Conservation (phyloP, 2,797 vertebrate genomes). For the Melanotaenia pygmaea region DNA sequence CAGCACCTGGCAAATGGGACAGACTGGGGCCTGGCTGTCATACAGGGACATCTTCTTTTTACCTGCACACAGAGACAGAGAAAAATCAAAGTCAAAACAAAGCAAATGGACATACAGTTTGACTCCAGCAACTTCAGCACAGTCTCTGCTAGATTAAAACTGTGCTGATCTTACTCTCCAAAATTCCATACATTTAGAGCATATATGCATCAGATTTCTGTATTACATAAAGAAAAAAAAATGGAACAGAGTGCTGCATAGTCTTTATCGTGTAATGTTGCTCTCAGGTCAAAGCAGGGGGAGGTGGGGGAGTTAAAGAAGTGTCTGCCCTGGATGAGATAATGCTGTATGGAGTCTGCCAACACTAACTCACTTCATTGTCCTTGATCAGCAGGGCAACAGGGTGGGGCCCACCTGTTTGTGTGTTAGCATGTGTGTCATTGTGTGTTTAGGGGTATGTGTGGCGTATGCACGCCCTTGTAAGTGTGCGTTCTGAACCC, state of each 20-base stretch:
- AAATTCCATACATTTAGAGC: slow-evolving; percentile 12
- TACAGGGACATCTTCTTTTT: slow-evolving; percentile 97
- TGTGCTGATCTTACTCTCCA: slow-evolving; percentile 2
- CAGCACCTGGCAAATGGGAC: slow-evolving; percentile 97
- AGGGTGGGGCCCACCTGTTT: slow-evolving; percentile 68
- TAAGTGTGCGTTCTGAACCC: slow-evolving; percentile 13
- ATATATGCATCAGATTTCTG: slow-evolving; percentile 23
- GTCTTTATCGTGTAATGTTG: slow-evolving; percentile 51
- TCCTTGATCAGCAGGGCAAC: slow-evolving; percentile 77
- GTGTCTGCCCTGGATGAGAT: slow-evolving; percentile 65
- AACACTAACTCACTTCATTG: slow-evolving; percentile 79
- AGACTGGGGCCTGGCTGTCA: slow-evolving; percentile 97
- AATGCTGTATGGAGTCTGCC: slow-evolving; percentile 77
- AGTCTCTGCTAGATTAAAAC: background rate
- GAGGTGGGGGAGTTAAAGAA: slow-evolving; percentile 56
- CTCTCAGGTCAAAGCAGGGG: slow-evolving; percentile 57
- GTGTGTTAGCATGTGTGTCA: slow-evolving; percentile 25
- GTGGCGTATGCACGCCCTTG: slow-evolving; percentile 24
- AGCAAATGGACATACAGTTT: background rate
- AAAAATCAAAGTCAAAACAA: background rate
- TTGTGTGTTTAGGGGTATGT: slow-evolving; percentile 27
- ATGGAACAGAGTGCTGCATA: slow-evolving; percentile 29
- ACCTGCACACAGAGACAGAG: slow-evolving; percentile 79
- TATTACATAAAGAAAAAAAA: slow-evolving; percentile 8
- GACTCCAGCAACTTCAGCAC: background rate